These are phyloP conservation scores for Hemaris fuciformis DNA, from an alignment of 2,888 invertebrate species.

Conservation along the genomic window DNA sequence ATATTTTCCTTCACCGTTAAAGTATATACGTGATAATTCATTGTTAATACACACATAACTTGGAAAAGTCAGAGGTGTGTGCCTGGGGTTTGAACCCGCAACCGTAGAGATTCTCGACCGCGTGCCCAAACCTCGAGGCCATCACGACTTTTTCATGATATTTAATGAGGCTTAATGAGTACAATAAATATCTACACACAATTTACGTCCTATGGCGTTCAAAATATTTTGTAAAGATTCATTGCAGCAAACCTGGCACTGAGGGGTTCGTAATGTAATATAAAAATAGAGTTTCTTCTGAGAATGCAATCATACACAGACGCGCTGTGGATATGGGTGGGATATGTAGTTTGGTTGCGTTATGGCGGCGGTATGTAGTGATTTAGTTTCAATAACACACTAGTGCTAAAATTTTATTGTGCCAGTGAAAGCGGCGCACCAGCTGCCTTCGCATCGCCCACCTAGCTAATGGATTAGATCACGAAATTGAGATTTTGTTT, in stretches of 20 bases:
- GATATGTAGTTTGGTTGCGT: neutral
- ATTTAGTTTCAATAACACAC: constrained; percentile 72
- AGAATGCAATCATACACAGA: neutral
- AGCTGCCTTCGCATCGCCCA: constrained; percentile 29
- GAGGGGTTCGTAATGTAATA: neutral
- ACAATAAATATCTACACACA: too few species aligned
- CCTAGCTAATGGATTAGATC: constrained; percentile 27
- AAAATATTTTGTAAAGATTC: neutral
- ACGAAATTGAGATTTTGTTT: neutral
- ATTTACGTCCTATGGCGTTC: neutral
- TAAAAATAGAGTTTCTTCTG: neutral
- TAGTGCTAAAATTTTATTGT: constrained; percentile 72
- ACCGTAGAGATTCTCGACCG: too few species aligned
- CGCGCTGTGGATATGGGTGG: neutral
- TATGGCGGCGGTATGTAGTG: constrained; percentile 32
- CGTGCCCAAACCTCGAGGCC: too few species aligned
- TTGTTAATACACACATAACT: too few species aligned
- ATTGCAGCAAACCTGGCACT: too few species aligned
- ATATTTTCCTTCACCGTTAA: too few species aligned
- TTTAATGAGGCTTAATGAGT: too few species aligned
- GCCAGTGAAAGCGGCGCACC: constrained; percentile 36
- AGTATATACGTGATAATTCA: too few species aligned
- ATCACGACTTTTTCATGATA: too few species aligned
- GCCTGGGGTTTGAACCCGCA: too few species aligned
- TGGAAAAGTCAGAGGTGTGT: too few species aligned